Conservation (phyloP, 2,113 vertebrate genomes). For the Theristicus caerulescens region DNA sequence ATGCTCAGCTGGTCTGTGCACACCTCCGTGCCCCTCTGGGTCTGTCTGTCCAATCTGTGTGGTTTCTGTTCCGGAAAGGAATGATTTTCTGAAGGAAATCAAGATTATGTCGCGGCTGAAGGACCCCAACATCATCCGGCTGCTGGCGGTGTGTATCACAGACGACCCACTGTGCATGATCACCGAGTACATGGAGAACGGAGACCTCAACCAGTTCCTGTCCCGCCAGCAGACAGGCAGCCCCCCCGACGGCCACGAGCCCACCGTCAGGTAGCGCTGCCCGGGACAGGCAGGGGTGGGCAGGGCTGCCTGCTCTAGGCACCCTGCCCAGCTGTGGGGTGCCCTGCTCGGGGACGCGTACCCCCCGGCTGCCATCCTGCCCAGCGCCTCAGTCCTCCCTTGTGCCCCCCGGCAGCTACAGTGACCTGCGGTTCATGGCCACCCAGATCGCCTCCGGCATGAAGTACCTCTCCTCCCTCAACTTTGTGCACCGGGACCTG, state of each 20-base stretch:
- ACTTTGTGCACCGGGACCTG: conserved; percentile 94
- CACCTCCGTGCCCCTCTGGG: not conserved
- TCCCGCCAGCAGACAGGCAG: conserved; percentile 81
- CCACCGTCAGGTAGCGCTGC: conserved; percentile 78
- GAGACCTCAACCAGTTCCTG: conserved; percentile 97
- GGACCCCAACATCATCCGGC: conserved; percentile 94
- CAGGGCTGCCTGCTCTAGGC: not conserved
- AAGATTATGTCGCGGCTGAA: conserved; percentile 96
- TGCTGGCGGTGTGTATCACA: conserved; percentile 90
- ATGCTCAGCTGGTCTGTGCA: not conserved
- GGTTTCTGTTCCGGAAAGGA: conserved; percentile 78
- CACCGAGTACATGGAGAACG: conserved; percentile 99
- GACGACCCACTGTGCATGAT: conserved; percentile 97
- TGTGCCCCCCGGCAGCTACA: conserved; percentile 69
- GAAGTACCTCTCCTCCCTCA: conserved; percentile 93
- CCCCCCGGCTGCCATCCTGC: not conserved
- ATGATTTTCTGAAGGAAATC: conserved; percentile 99
- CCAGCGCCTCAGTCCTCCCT: fast-evolving
- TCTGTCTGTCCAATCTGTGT: not conserved
- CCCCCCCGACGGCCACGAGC: conserved; percentile 33
- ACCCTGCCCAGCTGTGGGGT: not conserved
- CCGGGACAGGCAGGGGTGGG: fast-evolving
- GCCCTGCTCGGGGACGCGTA: fast-evolving
- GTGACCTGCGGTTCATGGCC: conserved; percentile 84
- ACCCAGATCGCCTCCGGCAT: conserved; percentile 93